Base-by-base conservation (phyloP, 2,888 invertebrate species). In the Linnaemya tessellans region DNA sequence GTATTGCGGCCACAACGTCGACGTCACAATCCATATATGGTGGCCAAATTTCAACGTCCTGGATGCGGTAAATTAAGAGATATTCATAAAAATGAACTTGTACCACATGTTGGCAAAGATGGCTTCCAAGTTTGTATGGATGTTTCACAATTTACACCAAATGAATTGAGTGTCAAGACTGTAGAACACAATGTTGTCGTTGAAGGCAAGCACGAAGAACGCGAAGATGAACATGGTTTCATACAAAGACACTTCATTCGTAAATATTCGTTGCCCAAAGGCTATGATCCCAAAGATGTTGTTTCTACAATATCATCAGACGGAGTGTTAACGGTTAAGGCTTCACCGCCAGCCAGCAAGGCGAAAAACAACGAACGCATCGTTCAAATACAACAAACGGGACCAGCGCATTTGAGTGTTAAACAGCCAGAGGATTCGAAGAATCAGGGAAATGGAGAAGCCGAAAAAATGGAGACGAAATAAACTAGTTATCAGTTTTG, bases 151-250 rank as follows among this genome's bases (percentile, higher is more conserved):
- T 97, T 97, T 89, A 93, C 94, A 11, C 96, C 97, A 0, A 95
- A 95, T 38, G 97, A 97, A 90, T 95, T 97, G 64, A 94, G 94
- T 0, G 96, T 97, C 38, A 97, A 96, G 91, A 96, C 96, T 0
- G 93, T 95, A 0, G 96, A 96, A 11, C 94, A 95, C 87, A 94
- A 93, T 65, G 94, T 95, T 67, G 94, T 95, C 79, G 94, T 96
- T 13, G 96, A 97, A 91, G 97, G 96, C 0, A 96, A 95, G 89
- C 96, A 96, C 89, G 96, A 96, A 89, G 95, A 97, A 84, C 95
- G 95, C 86, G 94, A 94, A 41, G 96, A 96, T 87, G 94, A 95
- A 18, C 95, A 95, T 87, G 96, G 96, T 11, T 95, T 94, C 91
- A 94, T 96, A 15, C 94, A 95, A 7, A 94, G 96, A 62, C 96